phyloP scores from a whole-genome alignment of 2,113 vertebrate genomes.

The Geothlypis trichas region DNA sequence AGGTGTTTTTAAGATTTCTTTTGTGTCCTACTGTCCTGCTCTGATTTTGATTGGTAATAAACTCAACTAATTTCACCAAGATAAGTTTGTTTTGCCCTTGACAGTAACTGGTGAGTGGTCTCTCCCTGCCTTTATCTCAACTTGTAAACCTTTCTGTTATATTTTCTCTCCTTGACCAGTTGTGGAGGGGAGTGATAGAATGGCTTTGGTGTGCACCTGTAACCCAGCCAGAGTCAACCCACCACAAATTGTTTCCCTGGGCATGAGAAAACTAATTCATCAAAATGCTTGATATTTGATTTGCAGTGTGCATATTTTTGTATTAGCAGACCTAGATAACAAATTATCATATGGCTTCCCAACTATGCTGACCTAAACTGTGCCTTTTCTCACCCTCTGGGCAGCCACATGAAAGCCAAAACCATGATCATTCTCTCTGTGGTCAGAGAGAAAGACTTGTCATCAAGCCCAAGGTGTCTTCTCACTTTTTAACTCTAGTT shows the following conservation, averaged over 20 bases:
- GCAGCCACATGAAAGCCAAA: background rate
- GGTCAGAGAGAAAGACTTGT: background rate
- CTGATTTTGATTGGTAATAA: background rate
- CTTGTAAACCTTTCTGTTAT: background rate
- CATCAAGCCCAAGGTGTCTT: background rate
- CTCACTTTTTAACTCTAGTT: background rate
- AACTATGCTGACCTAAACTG: background rate
- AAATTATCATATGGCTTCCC: background rate
- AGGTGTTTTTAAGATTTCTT: background rate
- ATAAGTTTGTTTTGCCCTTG: background rate
- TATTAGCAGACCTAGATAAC: background rate
- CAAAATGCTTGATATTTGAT: background rate
- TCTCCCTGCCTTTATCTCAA: background rate
- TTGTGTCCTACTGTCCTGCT: background rate
- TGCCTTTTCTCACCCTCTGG: background rate
- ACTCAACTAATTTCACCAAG: background rate
- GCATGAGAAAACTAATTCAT: background rate
- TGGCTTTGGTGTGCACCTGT: background rate
- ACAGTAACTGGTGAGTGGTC: rapidly evolving
- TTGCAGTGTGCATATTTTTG: background rate
- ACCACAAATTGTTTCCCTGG: background rate
- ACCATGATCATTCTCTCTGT: background rate
- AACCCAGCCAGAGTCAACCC: background rate
- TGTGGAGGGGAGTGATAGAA: background rate
- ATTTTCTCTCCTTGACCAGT: background rate